Base-by-base conservation (phyloP, 2,797 vertebrate species). In the Girardinus metallicus region DNA sequence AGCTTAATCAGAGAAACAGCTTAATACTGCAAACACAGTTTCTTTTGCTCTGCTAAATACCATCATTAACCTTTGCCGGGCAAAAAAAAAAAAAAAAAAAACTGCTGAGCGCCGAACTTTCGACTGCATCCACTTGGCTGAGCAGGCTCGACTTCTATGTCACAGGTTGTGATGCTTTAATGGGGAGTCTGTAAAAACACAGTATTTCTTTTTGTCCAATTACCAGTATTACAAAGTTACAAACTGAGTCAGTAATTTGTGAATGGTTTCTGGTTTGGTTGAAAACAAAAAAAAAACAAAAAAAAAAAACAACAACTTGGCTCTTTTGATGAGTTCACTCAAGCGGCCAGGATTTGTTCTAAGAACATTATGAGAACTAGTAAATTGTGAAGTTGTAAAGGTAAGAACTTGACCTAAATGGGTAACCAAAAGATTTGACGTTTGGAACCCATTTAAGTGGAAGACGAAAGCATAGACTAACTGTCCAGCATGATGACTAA, bases 61-160 rank as follows among this genome's bases (percentile, higher is more conserved):
- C 36, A 75, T 49, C 68, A 78, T 84, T 75, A 83, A 85, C 78
- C 34, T 79, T 34, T 26, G 66, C 74, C 81, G 68, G 43, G 77
- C 46, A 77, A 80, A 53, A 83, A 77, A 21, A 51, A 51, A 46
- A 15, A 4, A 7, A 80, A 39, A 80, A 75, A 81, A 53, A 84
- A 77, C 51, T 75, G 64, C 66, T 64, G 21, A 76, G 73, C 10
- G 41, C 9, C 26, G 1, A 26, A n/a, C 10, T 15, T 70, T 43
- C 12, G 1, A 44, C 68, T 44, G 39, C 5, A 11, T 10, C 26
- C 4, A 3, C 8, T n/a, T 71, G 41, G 43, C 68, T 29, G 66
- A 70, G 66, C 26, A 44, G 39, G 12, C 39, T 8, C 26, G n/a
- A n/a, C 39, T 70, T 43, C 6, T 2, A 43, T 70, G 11, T 70